Evolutionary conservation across 1,140 invertebrate genomes (phyloP).

Genomic region (Ceratosolen fusciceps): DNA sequence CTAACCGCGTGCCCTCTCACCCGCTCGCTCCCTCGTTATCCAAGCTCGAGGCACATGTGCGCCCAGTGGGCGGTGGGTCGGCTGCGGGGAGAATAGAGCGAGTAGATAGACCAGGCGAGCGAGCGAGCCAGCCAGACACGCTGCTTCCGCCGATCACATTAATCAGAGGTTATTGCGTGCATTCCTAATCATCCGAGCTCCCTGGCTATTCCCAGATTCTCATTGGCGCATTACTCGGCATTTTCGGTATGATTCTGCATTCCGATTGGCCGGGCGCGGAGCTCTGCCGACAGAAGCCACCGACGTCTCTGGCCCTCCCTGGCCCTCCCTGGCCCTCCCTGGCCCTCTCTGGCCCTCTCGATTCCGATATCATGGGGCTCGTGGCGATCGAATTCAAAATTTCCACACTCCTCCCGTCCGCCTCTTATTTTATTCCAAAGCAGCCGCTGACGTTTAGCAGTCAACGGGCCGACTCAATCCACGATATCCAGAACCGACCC

Average conservation of each 20-base stretch:
- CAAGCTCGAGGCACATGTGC: no score
- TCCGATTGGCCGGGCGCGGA: constrained; percentile 66
- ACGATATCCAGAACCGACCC: background rate
- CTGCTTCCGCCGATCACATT: constrained; percentile 71
- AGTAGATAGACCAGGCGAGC: no score
- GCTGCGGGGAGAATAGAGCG: no score
- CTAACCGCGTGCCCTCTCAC: no score
- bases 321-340: background rate
- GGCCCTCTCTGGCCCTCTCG: no score
- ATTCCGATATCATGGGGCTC: no score
- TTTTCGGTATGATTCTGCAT: constrained; percentile 72
- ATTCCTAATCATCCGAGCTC: constrained; percentile 72
- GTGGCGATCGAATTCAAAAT: no score
- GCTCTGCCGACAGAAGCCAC: constrained; percentile 45
- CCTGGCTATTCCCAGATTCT: constrained; percentile 71
- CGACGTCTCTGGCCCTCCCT: background rate
- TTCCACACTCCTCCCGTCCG: background rate
- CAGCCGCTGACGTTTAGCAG: no score
- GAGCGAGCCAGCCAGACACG: no score
- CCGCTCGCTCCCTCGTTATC: no score
- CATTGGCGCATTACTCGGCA: constrained; percentile 73
- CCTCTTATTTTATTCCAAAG: background rate
- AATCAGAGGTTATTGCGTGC: constrained; percentile 74
- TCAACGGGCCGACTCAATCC: constrained; percentile 26
- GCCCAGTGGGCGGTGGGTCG: no score